Base-by-base conservation (phyloP, 2,888 invertebrate genomes). In the Mycalesis mineus region DNA sequence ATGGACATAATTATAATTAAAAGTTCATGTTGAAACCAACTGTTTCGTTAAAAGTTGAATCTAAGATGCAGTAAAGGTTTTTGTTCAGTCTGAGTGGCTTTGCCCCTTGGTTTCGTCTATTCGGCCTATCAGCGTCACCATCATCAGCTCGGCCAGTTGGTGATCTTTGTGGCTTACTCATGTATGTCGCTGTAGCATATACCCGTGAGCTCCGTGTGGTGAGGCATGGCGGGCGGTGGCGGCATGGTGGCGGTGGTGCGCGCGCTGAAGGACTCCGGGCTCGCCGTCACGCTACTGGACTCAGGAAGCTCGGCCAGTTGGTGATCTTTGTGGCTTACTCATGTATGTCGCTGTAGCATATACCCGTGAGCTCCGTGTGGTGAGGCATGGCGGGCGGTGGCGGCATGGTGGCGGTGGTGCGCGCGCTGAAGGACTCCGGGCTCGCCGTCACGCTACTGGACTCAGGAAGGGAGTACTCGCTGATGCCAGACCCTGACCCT, bases 211-310 rank as follows among this genome's bases (percentile, higher is more conserved):
- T 3, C 2, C 2, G n/a, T n/a, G 13, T 36, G 5, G 33, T 36
- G 8, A 49, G 37, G 11, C 0, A 69, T 69, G 69, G 69, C 67
- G 6, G 39, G 62, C 0, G 74, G n/a, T n/a, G n/a, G 80, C 6
- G 84, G 82, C 1, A 82, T 86, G 82, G 75, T 83, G 55, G 82
- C 84, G 0, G 77, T 88, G 58, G 80, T 87, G 13, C 70, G 77
- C 0, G 77, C 80, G 0, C 61, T 82, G 0, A 68, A 68, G 7
- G 75, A 82, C 50, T 64, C 81, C 0, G 74, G 75, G 0, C 68
- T 88, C 0, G 73, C 83, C 0, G 84, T 88, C 4, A 82, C 87
- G 0, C 62, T 88, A 3, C 17, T 84, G 31, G 85, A 86, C 7
- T 77, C 78, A 0, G 66, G 64, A n/a, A n/a, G n/a, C n/a, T n/a